These are phyloP conservation scores for Scartelaos histophorus DNA, from an alignment of 2,113 vertebrate genomes.

Conservation along the genomic window DNA sequence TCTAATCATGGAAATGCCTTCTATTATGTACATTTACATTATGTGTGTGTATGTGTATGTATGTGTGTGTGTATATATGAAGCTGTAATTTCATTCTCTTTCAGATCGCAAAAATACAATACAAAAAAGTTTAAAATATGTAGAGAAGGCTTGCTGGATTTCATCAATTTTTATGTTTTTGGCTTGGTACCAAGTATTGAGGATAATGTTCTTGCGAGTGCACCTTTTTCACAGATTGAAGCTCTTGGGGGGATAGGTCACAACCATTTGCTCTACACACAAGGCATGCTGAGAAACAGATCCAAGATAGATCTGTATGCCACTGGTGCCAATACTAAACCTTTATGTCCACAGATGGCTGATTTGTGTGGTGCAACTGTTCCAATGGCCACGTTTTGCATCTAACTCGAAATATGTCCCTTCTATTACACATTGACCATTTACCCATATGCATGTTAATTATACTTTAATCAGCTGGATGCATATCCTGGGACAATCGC, in stretches of 20 bases:
- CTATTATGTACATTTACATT: too few relatives aligned
- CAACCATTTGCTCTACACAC: slow-evolving; percentile 60
- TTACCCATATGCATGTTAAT: neutral
- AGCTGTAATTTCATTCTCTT: neutral
- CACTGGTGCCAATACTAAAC: slow-evolving; percentile 37
- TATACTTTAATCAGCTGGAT: neutral
- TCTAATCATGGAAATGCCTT: too few relatives aligned
- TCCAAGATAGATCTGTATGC: slow-evolving; percentile 45
- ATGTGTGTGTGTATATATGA: too few relatives aligned
- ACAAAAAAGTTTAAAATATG: too few relatives aligned
- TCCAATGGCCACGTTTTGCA: slow-evolving; percentile 22
- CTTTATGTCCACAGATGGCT: slow-evolving; percentile 63
- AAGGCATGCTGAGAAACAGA: slow-evolving; percentile 62
- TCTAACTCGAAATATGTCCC: neutral
- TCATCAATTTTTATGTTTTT: too few relatives aligned
- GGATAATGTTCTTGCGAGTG: slow-evolving; percentile 1
- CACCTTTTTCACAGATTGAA: slow-evolving; percentile 30
- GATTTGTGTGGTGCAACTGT: slow-evolving; percentile 22
- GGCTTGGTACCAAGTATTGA: neutral
- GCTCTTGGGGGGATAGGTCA: slow-evolving; percentile 56
- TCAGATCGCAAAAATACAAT: too few relatives aligned
- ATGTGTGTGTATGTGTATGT: too few relatives aligned
- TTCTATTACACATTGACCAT: neutral
- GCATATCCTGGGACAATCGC: neutral
- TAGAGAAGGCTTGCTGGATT: too few relatives aligned